phyloP scores from a whole-genome alignment of 1,140 invertebrate genomes.

The Marisa cornuarietis region DNA sequence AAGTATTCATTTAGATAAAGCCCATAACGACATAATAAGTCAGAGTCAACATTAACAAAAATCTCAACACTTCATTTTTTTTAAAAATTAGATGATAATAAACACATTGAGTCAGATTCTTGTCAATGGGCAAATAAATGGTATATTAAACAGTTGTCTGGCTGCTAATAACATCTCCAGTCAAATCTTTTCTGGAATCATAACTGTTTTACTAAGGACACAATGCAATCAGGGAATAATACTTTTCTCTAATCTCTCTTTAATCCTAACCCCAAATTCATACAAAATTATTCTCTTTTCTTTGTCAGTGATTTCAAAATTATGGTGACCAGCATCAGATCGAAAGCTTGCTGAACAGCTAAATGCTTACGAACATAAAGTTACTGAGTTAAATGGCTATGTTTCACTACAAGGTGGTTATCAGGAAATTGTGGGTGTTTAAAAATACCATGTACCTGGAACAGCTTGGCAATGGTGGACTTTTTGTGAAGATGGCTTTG shows the following conservation, averaged over 20 bases:
- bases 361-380: neutral
- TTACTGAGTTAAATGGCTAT: neutral
- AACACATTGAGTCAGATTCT: neutral
- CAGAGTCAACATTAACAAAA: neutral
- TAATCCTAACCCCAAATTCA: no score
- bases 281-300: no score
- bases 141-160: no score
- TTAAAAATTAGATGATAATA: constrained; percentile 8
- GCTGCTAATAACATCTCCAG: no score
- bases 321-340: neutral
- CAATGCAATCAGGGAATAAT: no score
- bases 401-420: neutral
- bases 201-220: no score
- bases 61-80: neutral
- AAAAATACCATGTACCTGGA: neutral
- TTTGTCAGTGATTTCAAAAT: no score
- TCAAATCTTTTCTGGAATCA: no score
- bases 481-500: neutral
- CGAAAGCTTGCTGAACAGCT: neutral
- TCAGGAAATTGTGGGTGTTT: neutral
- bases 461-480: constrained; percentile 10
- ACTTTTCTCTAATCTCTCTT: no score
- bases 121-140: no score
- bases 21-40: constrained; percentile 9
- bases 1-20: constrained; percentile 72